Conservation (phyloP, 2,113 vertebrate genomes). For the Dasypus novemcinctus region DNA sequence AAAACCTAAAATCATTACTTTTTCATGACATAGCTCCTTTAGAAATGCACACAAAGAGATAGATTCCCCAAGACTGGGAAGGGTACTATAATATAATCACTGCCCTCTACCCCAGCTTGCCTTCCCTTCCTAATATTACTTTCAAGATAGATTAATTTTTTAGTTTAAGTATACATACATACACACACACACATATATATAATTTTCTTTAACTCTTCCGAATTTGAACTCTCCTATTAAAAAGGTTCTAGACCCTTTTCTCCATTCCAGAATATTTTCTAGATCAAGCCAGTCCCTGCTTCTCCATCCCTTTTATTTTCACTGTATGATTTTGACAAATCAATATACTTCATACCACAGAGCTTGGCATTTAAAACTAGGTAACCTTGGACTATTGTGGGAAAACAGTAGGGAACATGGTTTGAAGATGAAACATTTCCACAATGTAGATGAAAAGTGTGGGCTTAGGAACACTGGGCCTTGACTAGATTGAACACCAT, state of each 20-base stretch:
- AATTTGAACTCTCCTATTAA: background rate
- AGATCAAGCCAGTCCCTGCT: too few species aligned
- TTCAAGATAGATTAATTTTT: background rate
- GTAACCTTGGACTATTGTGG: too few species aligned
- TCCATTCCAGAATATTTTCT: background rate
- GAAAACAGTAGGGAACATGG: too few species aligned
- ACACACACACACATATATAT: too few species aligned
- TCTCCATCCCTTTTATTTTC: too few species aligned
- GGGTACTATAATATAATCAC: background rate
- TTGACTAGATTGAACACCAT: too few species aligned
- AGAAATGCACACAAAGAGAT: background rate
- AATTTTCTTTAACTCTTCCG: background rate
- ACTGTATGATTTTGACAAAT: too few species aligned
- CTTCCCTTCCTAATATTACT: background rate
- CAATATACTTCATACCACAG: too few species aligned
- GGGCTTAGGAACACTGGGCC: too few species aligned
- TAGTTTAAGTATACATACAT: background rate
- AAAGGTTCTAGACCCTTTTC: background rate
- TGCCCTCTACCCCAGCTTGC: background rate
- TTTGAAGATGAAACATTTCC: too few species aligned
- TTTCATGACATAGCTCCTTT: background rate
- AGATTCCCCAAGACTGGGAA: background rate
- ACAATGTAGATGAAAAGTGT: too few species aligned
- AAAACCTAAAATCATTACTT: background rate
- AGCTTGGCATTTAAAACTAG: too few species aligned